Conservation (phyloP, 2,113 vertebrate species). For the Piaya cayana region DNA sequence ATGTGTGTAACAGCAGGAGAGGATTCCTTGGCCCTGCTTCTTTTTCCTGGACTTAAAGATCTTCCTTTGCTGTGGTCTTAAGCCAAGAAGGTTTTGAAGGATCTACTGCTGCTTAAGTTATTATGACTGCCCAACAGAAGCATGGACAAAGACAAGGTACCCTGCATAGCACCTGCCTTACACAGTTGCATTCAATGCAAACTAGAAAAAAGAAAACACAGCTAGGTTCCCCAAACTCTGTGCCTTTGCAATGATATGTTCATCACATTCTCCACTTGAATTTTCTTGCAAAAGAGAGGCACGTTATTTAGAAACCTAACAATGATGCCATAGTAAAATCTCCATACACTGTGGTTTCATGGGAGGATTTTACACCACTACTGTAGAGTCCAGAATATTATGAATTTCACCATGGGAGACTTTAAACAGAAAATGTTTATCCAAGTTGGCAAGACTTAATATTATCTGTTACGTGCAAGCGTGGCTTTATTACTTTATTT, state of each 20-base stretch:
- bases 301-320: constrained; percentile 27
- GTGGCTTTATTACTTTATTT: constrained; percentile 26
- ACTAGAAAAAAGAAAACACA: not conserved
- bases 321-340: not conserved
- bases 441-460: not conserved
- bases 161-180: accelerated
- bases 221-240: not conserved
- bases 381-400: not conserved
- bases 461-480: not conserved
- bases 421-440: constrained; percentile 30
- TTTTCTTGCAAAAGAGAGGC: not conserved
- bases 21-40: not conserved
- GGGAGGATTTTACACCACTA: not conserved
- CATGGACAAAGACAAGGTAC: not conserved
- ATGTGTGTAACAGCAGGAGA: not conserved
- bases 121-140: not conserved
- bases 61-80: not conserved
- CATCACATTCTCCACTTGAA: not conserved
- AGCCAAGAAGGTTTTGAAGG: not conserved
- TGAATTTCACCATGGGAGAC: constrained; percentile 6
- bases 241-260: not conserved
- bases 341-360: not conserved
- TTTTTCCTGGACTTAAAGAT: not conserved
- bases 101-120: not conserved
- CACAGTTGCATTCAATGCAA: not conserved